These are phyloP conservation scores for Oxyura jamaicensis DNA, from an alignment of 2,113 vertebrate species.

Conservation along the genomic window DNA sequence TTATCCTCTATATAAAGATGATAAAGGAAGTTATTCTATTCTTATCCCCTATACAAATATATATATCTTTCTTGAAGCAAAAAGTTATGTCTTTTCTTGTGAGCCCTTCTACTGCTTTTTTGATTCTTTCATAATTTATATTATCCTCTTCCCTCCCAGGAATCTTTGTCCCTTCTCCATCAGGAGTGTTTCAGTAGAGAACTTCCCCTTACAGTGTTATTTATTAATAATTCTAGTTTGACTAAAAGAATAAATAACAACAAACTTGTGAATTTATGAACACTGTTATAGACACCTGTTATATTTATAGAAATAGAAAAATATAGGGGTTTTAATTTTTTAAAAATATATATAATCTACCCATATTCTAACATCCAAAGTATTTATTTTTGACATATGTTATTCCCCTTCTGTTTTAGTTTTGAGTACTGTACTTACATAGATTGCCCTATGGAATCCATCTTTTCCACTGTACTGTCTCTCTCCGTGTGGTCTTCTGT, in stretches of 20 bases:
- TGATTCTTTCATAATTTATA: background rate
- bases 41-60: background rate
- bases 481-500: background rate
- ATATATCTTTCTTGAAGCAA: background rate
- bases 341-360: too few species aligned
- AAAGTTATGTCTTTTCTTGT: background rate
- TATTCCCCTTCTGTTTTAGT: background rate
- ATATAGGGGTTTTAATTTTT: background rate
- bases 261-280: background rate
- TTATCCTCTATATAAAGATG: background rate
- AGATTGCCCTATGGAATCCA: background rate
- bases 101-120: background rate
- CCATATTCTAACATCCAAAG: background rate
- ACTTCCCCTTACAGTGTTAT: background rate
- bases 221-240: background rate
- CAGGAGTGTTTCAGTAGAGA: background rate
- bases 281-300: background rate
- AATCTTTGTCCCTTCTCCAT: background rate
- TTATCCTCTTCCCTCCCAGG: background rate
- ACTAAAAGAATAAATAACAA: background rate
- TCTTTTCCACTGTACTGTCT: background rate
- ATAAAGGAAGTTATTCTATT: background rate
- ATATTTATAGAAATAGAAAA: background rate
- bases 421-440: background rate
- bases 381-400: background rate